phyloP scores from a whole-genome alignment of 2,797 vertebrate species.

The Catharus ustulatus region DNA sequence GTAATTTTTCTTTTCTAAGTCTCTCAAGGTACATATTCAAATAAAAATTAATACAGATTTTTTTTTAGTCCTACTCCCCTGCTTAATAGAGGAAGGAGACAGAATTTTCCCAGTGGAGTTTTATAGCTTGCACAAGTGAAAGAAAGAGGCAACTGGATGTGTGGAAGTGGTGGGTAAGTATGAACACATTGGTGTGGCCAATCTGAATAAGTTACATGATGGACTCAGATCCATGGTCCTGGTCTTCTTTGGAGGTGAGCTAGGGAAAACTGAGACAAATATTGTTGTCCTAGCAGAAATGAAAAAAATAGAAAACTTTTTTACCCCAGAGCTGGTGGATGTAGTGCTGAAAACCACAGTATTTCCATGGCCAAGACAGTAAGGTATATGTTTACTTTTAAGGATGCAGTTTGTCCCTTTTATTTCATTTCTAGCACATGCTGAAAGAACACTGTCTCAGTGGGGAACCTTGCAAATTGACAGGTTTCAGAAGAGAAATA shows the following conservation, averaged over 20 bases:
- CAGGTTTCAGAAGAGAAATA: slow-evolving; percentile 14
- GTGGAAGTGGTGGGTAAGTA: neutral
- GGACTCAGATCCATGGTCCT: neutral
- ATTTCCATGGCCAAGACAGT: neutral
- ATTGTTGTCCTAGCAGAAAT: neutral
- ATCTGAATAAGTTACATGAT: neutral
- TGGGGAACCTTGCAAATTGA: slow-evolving; percentile 3
- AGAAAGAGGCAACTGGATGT: neutral
- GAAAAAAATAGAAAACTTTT: neutral
- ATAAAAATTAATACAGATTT: neutral
- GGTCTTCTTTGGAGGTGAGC: neutral
- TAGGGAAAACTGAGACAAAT: neutral
- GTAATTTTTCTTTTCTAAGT: neutral
- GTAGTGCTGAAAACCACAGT: neutral
- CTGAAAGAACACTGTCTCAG: neutral
- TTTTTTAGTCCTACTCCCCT: neutral
- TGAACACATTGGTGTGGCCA: neutral
- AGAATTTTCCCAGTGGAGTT: neutral
- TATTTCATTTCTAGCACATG: neutral
- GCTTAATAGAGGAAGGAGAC: neutral
- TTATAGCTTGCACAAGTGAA: neutral
- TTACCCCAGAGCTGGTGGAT: neutral
- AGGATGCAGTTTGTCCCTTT: neutral
- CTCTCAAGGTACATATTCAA: neutral
- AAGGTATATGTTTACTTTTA: neutral